Evolutionary conservation across 2,113 vertebrate genomes (phyloP), one percentile per base, ranked within the genome.

Genomic region (Gallinago media): DNA sequence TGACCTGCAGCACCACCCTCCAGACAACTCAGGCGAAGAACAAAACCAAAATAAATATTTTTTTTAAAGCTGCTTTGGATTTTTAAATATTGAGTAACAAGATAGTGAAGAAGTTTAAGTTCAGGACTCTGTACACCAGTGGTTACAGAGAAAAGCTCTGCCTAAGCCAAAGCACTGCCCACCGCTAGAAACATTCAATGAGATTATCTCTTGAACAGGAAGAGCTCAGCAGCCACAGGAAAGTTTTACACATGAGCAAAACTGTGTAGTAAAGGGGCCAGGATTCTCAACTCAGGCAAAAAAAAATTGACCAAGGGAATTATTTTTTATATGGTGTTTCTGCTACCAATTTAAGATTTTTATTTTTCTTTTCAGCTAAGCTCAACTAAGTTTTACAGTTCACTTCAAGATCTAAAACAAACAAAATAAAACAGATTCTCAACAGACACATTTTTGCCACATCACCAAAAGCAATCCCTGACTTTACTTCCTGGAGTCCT

Each of bases 401-500:
- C 71, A 17, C 29, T 42, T 38, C 65, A 23, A 72, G 63, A 46
- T 1, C 68, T 19, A 70, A 52, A 21, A 2, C 80, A 68, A 55
- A 44, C 32, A 52, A 26, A 68, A 75, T 11, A 46, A 65, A 85
- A 47, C 8, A 13, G 80, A 71, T 90, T n/a, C 46, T 26, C 7
- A 61, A 62, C 42, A 54, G 66, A 17, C 79, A 20, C 44, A 17
- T 32, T 49, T 15, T 17, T 94, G 92, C 97, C 96, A 94, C 94
- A 92, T 83, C 89, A 92, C 74, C 96, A 84, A 26, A 46, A 40
- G 68, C 70, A 80, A 71, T 36, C 40, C 56, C 20, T 78, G 70
- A 70, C 50, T 59, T 22, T 26, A 89, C 58, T 96, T 97, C 98
- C 97, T 87, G 90, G 80, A 94, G n/a, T 70, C 67, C 72, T 72